phyloP scores from a whole-genome alignment of 2,888 invertebrate species.

The Drosophila barbarae region DNA sequence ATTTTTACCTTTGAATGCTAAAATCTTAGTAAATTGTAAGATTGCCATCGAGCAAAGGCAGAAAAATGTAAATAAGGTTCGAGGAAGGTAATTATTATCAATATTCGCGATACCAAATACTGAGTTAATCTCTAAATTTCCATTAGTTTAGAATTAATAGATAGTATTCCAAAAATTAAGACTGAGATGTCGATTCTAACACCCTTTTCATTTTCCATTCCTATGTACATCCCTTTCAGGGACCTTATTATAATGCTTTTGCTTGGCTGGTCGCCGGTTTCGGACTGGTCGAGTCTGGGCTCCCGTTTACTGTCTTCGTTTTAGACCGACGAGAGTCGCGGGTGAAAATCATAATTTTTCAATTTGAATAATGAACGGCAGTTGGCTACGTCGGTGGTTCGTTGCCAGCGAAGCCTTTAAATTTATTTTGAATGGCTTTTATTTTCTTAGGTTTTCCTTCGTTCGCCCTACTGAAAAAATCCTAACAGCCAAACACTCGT shows the following conservation, averaged over 20 bases:
- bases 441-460: constrained; percentile 32
- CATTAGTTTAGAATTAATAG: constrained; percentile 44
- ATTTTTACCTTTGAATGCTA: not conserved
- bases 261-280: constrained; percentile 53
- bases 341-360: constrained; percentile 72
- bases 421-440: constrained; percentile 64
- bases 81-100: not conserved
- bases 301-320: not conserved
- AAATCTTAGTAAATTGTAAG: not conserved
- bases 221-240: constrained; percentile 62
- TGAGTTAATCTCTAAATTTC: too few species aligned
- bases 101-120: not conserved
- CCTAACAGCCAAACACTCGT: constrained; percentile 68
- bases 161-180: constrained; percentile 40
- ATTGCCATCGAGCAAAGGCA: not conserved
- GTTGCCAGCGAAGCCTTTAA: constrained; percentile 64
- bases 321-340: constrained; percentile 50
- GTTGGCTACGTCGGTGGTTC: constrained; percentile 39
- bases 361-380: constrained; percentile 70
- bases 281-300: constrained; percentile 10
- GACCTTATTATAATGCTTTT: constrained; percentile 67
- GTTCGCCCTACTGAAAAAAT: constrained; percentile 33
- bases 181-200: constrained; percentile 29
- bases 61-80: not conserved
- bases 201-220: not conserved